Conservation (phyloP, 2,113 vertebrate species). For the Pyrgilauda ruficollis region DNA sequence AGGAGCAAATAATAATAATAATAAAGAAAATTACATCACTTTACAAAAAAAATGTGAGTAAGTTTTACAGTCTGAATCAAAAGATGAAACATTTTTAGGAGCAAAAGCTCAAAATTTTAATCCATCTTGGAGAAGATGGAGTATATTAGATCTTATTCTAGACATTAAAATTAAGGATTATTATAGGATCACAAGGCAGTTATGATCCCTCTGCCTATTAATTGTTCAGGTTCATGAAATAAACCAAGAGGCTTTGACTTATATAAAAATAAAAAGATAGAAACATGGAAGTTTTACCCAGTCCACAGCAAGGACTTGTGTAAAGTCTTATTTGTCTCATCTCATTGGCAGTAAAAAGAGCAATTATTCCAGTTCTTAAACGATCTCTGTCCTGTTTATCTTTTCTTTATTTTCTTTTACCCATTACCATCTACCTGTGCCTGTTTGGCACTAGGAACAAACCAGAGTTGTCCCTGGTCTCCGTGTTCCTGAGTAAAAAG, state of each 20-base stretch:
- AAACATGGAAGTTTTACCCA: background rate
- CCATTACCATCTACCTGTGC: background rate
- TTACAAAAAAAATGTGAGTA: background rate
- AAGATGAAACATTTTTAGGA: background rate
- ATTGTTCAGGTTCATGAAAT: background rate
- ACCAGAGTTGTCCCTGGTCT: background rate
- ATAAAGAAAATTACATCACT: background rate
- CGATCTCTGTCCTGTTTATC: background rate
- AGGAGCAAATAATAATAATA: constrained; percentile 26
- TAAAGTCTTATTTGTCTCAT: background rate
- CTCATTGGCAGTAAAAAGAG: background rate
- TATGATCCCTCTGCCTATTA: background rate
- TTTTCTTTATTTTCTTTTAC: background rate
- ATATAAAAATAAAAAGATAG: background rate
- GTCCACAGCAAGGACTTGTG: background rate
- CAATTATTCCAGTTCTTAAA: background rate
- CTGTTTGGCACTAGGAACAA: background rate
- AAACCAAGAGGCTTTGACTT: background rate
- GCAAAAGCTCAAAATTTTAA: background rate
- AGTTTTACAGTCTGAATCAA: background rate
- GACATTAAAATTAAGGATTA: background rate
- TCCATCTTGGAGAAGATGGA: background rate
- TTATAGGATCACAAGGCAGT: background rate
- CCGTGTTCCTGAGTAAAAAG: background rate
- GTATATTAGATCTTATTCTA: background rate